Base-by-base conservation (phyloP, 2,113 vertebrate genomes). In the Chaetops frenatus region DNA sequence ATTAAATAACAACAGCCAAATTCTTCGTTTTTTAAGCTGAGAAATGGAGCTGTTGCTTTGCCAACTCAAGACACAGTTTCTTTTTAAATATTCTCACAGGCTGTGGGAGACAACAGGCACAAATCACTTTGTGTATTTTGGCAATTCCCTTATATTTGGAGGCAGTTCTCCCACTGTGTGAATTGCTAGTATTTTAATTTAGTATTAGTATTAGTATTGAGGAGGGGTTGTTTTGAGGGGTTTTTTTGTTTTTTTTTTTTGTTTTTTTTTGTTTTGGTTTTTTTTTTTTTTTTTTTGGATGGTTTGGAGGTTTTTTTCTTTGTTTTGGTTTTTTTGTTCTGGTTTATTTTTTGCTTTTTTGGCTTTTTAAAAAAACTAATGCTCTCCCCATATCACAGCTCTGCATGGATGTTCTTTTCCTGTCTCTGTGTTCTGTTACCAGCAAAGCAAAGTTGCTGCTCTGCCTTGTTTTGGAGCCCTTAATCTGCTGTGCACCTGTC, bases 401-500 rank as follows among this genome's bases (percentile, higher is more conserved):
- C 74, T 77, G 58, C 47, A 36, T 61, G 64, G 60, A 81, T 95
- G 76, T 6, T 90, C 85, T 87, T 95, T 95, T 94, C 21, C 82
- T 81, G 76, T 67, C 25, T 87, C 35, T 56, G 10, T n/a, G 10
- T n/a, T 73, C 53, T 86, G 51, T 57, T 56, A 73, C 79, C 29
- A 83, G 72, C 60, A 77, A 88, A 82, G 29, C 6, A 12, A 58
- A 88, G 79, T 88, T 96, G 85, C 60, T 90, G 64, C 65, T 73
- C 54, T 90, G 88, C 71, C 76, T 88, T 74, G n/a, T 73, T 90
- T 21, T 9, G 25, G 74, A 90, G 56, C 56, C 38, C 54, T 81
- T 73, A 67, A 66, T 60, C 94, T 92, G 85, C 72, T 31, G 12
- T 78, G 88, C 82, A 96, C 93, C 93, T 90, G 71, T 24, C 94